Evolutionary conservation across 2,113 vertebrate genomes (phyloP).

Genomic region (Callopanchax toddi): DNA sequence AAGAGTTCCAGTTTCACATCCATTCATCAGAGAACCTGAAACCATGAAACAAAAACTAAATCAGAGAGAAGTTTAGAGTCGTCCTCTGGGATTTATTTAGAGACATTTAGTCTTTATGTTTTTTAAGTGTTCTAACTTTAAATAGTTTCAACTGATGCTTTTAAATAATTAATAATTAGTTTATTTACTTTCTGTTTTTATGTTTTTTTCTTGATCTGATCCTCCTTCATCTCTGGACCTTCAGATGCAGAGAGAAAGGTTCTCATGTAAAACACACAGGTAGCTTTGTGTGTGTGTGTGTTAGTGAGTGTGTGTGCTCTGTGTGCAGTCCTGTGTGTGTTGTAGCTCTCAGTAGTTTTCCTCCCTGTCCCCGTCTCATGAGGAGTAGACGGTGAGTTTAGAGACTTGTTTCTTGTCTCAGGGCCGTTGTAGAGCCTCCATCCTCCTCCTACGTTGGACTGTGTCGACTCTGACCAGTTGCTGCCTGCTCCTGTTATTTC

Average conservation of each 20-base stretch:
- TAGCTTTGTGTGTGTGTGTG: neutral
- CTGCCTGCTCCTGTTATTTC: conserved; percentile 42
- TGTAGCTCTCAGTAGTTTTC: neutral
- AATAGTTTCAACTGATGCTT: too few relatives aligned
- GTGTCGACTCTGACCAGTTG: conserved; percentile 19
- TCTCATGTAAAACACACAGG: neutral
- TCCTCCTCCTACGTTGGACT: conserved; percentile 16
- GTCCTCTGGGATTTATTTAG: too few relatives aligned
- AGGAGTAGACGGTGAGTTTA: neutral
- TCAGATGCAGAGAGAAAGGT: neutral
- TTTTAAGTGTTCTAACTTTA: too few relatives aligned
- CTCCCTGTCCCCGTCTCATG: neutral
- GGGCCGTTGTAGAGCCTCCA: neutral
- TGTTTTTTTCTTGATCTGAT: neutral
- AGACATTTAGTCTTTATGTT: too few relatives aligned
- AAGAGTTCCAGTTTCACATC: too few relatives aligned
- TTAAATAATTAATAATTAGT: too few relatives aligned
- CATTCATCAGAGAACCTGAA: too few relatives aligned
- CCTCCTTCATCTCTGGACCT: neutral
- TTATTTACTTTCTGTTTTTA: too few relatives aligned
- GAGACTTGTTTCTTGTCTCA: conserved; percentile 1
- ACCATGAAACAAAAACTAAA: too few relatives aligned
- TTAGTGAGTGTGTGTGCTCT: too few relatives aligned
- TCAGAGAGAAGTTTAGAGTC: too few relatives aligned
- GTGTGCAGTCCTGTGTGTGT: neutral